These are phyloP conservation scores for Condylura cristata DNA, from an alignment of 2,113 vertebrate genomes.

Conservation along the genomic window DNA sequence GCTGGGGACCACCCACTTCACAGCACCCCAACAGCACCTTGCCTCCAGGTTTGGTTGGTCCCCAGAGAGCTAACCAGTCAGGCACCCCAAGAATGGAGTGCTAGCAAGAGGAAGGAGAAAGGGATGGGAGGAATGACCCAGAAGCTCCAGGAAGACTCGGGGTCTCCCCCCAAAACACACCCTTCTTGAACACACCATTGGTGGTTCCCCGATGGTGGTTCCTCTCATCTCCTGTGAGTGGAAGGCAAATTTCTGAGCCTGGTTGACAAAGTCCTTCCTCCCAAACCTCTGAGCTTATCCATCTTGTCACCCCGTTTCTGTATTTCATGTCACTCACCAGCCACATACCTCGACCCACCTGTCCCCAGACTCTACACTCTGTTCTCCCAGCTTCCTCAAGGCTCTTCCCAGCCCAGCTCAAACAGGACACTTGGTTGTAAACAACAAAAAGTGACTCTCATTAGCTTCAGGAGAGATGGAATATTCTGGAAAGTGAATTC, in stretches of 20 bases:
- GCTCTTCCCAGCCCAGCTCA: neutral
- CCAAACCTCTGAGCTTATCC: too few relatives aligned
- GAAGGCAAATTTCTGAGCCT: neutral
- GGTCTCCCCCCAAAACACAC: too few relatives aligned
- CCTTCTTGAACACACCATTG: neutral
- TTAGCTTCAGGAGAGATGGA: neutral
- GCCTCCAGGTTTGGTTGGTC: too few relatives aligned
- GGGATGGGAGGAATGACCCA: too few relatives aligned
- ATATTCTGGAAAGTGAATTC: neutral
- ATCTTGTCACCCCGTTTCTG: neutral
- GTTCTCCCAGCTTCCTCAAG: neutral
- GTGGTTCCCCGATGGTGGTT: too few relatives aligned
- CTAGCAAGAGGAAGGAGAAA: too few relatives aligned
- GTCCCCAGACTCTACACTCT: neutral
- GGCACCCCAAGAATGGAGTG: too few relatives aligned
- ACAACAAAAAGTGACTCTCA: neutral
- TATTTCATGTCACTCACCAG: neutral
- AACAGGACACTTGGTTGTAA: neutral
- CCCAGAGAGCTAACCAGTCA: too few relatives aligned
- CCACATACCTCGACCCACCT: neutral
- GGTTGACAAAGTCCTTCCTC: neutral
- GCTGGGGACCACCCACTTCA: too few relatives aligned
- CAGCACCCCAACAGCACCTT: too few relatives aligned
- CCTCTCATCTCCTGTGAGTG: neutral
- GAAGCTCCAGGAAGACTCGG: too few relatives aligned